Base-by-base conservation (phyloP, 2,113 vertebrate species). In the Hiodon tergisus region DNA sequence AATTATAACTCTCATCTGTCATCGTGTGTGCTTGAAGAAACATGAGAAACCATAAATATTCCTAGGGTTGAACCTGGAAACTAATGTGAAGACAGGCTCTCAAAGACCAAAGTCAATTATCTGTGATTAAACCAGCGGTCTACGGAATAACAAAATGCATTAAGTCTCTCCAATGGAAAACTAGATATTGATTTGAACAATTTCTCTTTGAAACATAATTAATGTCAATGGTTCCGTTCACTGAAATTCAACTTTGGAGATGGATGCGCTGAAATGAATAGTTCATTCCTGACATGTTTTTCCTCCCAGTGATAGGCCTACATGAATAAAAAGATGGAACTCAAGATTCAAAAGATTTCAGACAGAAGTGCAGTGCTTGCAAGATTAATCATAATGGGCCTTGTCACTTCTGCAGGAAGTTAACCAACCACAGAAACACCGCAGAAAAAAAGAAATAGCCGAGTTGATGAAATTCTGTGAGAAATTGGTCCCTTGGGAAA, bases 181-280 rank as follows among this genome's bases (percentile, higher is more conserved):
- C 75, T 50, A 54, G 52, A 54, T 71, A 71, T 65, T 65, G 68
- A 76, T 55, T 70, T 50, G 61, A 14, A 13, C 46, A 11, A 63
- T 76, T 63, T 65, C 75, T 60, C 60, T 6, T 6, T 60, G 17
- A 76, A 71, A 71, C 59, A 55, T 66, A n/a, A 57, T 13, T 63
- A 31, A n/a, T 14, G 46, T 10, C 63, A 51, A 4, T 3, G 31
- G 11, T 9, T 14, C 52, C 46, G 7, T 59, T 46, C 58, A 48
- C 11, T 4, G 7, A n/a, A 54, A 7, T 31, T 14, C 48, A 4
- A 48, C 74, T 61, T 60, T 13, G 74, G 47, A 69, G 54, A 69
- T 55, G 31, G 31, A 51, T 57, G n/a, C 47, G 16, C 66, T 8
- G 14, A 3, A 13, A 69, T 76, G 53, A 58, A 76, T 76, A 52